A percentile compares a stretch with the other conserved stretches of the same genome.
phyloP scores from a whole-genome alignment of 2,113 vertebrate species.

The Carettochelys insculpta region DNA sequence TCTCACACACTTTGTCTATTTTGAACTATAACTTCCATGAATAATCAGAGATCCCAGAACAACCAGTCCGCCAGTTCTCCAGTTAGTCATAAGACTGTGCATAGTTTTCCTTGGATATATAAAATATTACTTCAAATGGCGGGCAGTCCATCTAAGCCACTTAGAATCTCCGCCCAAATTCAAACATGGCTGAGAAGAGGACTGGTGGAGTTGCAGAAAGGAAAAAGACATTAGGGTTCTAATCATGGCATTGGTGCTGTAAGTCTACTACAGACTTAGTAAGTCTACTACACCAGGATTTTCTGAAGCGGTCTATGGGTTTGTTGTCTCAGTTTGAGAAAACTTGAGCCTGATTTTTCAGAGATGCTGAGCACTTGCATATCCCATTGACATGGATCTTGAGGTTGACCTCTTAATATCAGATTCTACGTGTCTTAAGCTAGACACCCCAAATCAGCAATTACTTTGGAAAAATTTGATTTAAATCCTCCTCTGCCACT shows the following conservation, averaged over 20 bases:
- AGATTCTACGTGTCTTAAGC: background rate
- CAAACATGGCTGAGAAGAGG: too few relatives aligned
- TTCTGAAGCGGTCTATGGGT: background rate
- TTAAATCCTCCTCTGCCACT: background rate
- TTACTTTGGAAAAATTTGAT: background rate
- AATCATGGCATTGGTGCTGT: slow-evolving; percentile 1
- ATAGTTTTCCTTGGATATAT: slow-evolving; percentile 52
- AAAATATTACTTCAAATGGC: slow-evolving; percentile 4
- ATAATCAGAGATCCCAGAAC: rapidly evolving
- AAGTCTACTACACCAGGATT: background rate
- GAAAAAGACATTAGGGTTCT: background rate
- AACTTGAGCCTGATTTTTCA: background rate
- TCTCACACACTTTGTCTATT: background rate
- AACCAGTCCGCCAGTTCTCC: background rate
- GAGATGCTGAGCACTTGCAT: background rate
- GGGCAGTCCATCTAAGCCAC: background rate
- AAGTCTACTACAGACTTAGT: background rate
- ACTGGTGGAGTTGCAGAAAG: background rate
- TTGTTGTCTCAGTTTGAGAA: background rate
- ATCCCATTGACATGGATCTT: background rate
- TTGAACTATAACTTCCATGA: background rate
- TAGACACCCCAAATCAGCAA: background rate
- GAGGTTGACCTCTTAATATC: background rate
- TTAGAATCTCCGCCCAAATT: too few relatives aligned
- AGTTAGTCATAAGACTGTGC: slow-evolving; percentile 41